Evolutionary conservation across 2,113 vertebrate genomes (phyloP), one percentile per base, ranked within the genome.

Genomic region (Brachypodius melanocephalos): DNA sequence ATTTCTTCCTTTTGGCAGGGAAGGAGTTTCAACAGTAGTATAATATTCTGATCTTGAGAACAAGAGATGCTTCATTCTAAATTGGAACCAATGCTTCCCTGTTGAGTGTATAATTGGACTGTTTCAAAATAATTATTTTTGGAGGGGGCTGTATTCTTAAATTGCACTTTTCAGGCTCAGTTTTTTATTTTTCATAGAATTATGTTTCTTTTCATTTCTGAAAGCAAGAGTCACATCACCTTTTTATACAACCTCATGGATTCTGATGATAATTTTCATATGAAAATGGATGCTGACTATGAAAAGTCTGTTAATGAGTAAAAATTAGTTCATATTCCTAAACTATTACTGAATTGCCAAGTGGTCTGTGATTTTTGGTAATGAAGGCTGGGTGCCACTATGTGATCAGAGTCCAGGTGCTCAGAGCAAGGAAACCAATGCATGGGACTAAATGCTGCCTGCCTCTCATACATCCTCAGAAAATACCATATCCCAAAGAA

Each of bases 1-100:
- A 22, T 93, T 95, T 93, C 61, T 92, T 81, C 31, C 10, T 89
- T 88, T 96, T 92, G 96, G 75, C 94, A 95, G 52, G 46, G 14
- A 36, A 6, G 51, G 40, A 69, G 73, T 95, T 96, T 96, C 42
- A 88, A 52, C 25, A 61, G 75, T 34, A 73, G 10, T 80, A 15
- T 17, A 52, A 38, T 66, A 88, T 83, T 75, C 42, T 83, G 29
- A 90, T 51, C 52, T 81, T 95, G 52, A 68, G 36, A 68, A 92
- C 17, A 62, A 62, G 62, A 91, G 28, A 51, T 95, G 28, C 65
- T 96, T 96, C 12, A 10, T 54, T 95, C 52, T 52, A 36, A 81
- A 83, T 42, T 52, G 29, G 43, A 95, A 63, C 52, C 52, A 81
- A 12, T 88, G 28, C 61, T 93, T 97, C 78, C 48, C 63, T 84